Percentiles rank a stretch among this genome's conserved stretches.
These are phyloP conservation scores for Gonioctena quinquepunctata DNA, from an alignment of 1,140 invertebrate genomes.

Conservation along the genomic window DNA sequence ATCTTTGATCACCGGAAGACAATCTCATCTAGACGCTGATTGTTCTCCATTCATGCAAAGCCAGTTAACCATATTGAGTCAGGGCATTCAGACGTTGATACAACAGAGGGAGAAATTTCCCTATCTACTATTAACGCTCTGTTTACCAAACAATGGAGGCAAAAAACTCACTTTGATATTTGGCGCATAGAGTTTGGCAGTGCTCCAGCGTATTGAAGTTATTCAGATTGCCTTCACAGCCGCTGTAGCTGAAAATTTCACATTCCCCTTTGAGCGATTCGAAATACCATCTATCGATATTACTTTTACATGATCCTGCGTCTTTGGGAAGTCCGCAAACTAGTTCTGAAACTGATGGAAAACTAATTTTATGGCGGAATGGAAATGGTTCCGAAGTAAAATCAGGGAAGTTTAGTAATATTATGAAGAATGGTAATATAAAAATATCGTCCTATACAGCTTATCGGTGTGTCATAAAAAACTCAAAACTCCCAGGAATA, in stretches of 20 bases:
- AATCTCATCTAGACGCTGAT: neutral
- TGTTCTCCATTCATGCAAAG: neutral
- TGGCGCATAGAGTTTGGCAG: conserved; percentile 51
- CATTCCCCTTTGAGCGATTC: conserved; percentile 68
- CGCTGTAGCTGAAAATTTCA: conserved; percentile 73
- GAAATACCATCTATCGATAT: conserved; percentile 73
- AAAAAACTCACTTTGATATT: conserved; percentile 58
- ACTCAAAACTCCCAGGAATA: no score
- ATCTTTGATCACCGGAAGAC: neutral
- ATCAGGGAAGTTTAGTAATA: no score
- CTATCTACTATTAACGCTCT: neutral
- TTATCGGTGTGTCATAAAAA: no score
- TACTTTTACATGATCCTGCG: conserved; percentile 68
- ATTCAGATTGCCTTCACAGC: conserved; percentile 76
- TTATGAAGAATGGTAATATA: no score
- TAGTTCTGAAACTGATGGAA: conserved; percentile 49
- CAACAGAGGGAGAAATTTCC: neutral
- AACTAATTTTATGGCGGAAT: no score
- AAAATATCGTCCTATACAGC: no score
- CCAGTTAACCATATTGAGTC: conserved; percentile 10
- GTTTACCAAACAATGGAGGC: neutral
- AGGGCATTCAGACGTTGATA: neutral
- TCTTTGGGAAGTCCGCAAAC: conserved; percentile 64
- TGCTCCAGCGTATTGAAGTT: conserved; percentile 66
- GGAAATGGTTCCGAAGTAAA: no score